Conservation (phyloP, 1,140 invertebrate genomes). For the Neodiprion virginianus region DNA sequence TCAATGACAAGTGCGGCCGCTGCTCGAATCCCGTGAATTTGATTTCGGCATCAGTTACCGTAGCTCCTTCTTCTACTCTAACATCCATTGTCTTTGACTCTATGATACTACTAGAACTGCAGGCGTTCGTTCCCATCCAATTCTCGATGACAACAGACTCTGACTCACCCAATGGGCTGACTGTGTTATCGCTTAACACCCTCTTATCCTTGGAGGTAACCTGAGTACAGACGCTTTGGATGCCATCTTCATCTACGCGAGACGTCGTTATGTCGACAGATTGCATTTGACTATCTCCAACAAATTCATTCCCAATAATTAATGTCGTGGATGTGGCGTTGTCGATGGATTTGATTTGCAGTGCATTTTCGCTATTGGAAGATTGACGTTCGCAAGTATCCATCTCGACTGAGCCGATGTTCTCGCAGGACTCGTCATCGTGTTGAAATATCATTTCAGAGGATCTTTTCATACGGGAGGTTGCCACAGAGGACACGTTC, state of each 20-base stretch:
- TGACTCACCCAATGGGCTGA: constrained; percentile 9
- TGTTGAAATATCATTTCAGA: constrained; percentile 90
- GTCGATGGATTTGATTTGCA: constrained; percentile 30
- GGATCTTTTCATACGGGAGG: constrained; percentile 83
- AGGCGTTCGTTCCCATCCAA: not conserved
- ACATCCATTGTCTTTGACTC: not conserved
- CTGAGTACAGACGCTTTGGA: constrained; percentile 63
- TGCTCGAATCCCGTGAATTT: not conserved
- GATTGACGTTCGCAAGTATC: constrained; percentile 3
- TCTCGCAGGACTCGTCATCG: constrained; percentile 48
- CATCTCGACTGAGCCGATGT: constrained; percentile 45
- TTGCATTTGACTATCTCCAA: constrained; percentile 44
- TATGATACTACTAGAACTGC: not conserved
- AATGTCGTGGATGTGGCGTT: constrained; percentile 46
- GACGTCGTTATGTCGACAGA: constrained; percentile 66
- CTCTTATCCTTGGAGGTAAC: constrained; percentile 60
- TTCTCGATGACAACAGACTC: not conserved
- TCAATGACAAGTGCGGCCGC: not conserved
- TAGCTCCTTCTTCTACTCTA: not conserved
- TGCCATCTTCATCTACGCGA: constrained; percentile 57
- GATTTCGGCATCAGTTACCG: not conserved
- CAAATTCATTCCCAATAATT: constrained; percentile 17
- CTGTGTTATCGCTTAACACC: constrained; percentile 48
- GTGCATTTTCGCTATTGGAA: constrained; percentile 31
- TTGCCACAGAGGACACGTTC: constrained; percentile 51